phyloP scores from a whole-genome alignment of 2,888 invertebrate genomes.

The Pherbina coryleti region DNA sequence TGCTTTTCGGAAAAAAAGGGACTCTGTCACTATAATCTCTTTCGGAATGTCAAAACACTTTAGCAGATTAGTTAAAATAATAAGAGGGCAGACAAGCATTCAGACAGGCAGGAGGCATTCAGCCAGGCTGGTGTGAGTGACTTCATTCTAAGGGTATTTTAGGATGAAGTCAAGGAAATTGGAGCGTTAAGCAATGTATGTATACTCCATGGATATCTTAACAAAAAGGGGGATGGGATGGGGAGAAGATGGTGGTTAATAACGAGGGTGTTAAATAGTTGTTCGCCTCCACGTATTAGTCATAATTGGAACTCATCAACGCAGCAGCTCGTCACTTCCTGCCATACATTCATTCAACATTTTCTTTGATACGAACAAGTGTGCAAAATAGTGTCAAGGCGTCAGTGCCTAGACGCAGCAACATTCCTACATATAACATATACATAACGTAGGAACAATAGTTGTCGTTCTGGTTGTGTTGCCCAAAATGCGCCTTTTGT shows the following conservation, averaged over 20 bases:
- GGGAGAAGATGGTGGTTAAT: background rate
- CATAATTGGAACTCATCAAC: slow-evolving; percentile 45
- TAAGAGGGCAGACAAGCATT: background rate
- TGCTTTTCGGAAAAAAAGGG: background rate
- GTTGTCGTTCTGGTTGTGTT: slow-evolving; percentile 3
- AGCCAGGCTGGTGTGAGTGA: background rate
- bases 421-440: background rate
- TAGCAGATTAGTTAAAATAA: slow-evolving; percentile 25
- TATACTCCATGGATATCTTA: background rate
- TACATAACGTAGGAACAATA: background rate
- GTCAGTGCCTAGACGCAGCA: too few species aligned
- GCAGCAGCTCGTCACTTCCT: slow-evolving; percentile 7
- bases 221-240: background rate
- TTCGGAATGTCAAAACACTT: slow-evolving; percentile 30
- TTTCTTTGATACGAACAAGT: too few species aligned
- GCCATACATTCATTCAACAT: background rate
- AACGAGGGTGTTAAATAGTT: slow-evolving; percentile 16
- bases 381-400: too few species aligned
- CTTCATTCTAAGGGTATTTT: background rate
- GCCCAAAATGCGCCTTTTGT: slow-evolving; percentile 28
- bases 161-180: background rate
- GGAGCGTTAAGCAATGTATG: too few species aligned
- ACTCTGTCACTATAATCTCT: slow-evolving; percentile 14
- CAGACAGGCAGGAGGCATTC: background rate
- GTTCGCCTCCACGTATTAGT: slow-evolving; percentile 32